A percentile compares a stretch with the other conserved stretches of the same genome.
phyloP scores from a whole-genome alignment of 2,797 vertebrate genomes.

The Chaetophractus vellerosus region DNA sequence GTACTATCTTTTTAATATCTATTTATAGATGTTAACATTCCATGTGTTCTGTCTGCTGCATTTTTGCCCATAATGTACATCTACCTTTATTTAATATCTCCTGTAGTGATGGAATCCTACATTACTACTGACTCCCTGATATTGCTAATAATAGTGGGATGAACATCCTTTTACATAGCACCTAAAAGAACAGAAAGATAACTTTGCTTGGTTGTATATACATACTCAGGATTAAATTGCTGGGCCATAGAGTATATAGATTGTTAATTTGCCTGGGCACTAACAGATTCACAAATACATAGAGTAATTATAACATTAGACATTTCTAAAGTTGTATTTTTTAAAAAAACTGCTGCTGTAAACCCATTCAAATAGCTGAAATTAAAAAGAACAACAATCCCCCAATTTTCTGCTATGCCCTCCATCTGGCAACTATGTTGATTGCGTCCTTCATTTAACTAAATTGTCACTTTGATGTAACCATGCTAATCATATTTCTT shows the following conservation, averaged over 20 bases:
- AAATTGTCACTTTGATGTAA: neutral
- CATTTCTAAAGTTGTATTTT: neutral
- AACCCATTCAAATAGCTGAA: neutral
- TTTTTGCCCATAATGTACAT: neutral
- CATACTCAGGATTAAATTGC: neutral
- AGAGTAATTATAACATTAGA: neutral
- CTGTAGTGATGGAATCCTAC: neutral
- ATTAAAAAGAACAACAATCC: neutral
- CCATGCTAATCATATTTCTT: neutral
- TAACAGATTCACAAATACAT: neutral
- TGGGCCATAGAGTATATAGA: neutral
- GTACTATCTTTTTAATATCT: neutral
- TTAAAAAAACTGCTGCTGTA: neutral
- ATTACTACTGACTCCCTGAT: neutral
- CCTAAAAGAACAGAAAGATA: neutral
- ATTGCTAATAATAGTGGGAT: neutral
- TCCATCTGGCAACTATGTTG: neutral
- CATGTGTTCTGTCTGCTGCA: too few species aligned
- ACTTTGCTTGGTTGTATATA: neutral
- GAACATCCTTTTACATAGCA: neutral
- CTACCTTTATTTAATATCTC: neutral
- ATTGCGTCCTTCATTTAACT: neutral
- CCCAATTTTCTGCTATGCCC: neutral
- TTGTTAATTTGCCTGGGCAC: neutral
- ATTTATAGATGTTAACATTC: neutral